Conservation (phyloP, 2,888 invertebrate genomes). For the Eudasyphora cyanicolor region DNA sequence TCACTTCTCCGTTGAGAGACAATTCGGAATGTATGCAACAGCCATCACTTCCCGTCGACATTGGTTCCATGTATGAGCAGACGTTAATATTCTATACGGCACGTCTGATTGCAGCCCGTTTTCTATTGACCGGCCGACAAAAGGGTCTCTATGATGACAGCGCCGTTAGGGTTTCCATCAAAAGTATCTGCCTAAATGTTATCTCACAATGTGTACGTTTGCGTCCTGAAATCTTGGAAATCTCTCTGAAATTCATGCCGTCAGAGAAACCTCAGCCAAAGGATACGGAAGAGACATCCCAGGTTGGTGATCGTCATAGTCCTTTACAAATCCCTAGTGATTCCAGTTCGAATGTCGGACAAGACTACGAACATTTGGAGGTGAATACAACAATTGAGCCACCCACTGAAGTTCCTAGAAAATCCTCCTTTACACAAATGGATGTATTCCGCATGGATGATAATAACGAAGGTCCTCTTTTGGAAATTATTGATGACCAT, state of each 20-base stretch:
- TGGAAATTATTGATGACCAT: constrained; percentile 85
- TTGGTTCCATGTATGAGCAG: constrained; percentile 78
- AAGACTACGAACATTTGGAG: constrained; percentile 71
- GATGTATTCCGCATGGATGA: constrained; percentile 52
- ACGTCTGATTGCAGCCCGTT: constrained; percentile 77
- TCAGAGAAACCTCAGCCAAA: constrained; percentile 65
- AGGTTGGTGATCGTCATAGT: constrained; percentile 68
- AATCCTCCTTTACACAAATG: constrained; percentile 50
- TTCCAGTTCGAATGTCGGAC: constrained; percentile 71
- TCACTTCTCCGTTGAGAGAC: constrained; percentile 63
- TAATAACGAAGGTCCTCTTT: constrained; percentile 68
- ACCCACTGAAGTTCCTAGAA: constrained; percentile 29
- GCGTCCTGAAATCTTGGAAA: constrained; percentile 87
- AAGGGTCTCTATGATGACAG: constrained; percentile 86
- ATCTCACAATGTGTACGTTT: constrained; percentile 87
- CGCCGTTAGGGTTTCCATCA: constrained; percentile 92
- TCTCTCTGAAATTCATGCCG: constrained; percentile 83
- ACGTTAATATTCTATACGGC: constrained; percentile 77
- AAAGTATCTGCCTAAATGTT: constrained; percentile 91
- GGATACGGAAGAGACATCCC: neutral
- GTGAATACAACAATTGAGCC: constrained; percentile 53
- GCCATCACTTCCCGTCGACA: constrained; percentile 72
- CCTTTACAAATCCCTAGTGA: constrained; percentile 68
- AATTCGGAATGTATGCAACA: constrained; percentile 67
- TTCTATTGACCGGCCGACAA: constrained; percentile 77